These are phyloP conservation scores for Tetheella fluctuosa DNA, from an alignment of 2,888 invertebrate species.

Conservation along the genomic window DNA sequence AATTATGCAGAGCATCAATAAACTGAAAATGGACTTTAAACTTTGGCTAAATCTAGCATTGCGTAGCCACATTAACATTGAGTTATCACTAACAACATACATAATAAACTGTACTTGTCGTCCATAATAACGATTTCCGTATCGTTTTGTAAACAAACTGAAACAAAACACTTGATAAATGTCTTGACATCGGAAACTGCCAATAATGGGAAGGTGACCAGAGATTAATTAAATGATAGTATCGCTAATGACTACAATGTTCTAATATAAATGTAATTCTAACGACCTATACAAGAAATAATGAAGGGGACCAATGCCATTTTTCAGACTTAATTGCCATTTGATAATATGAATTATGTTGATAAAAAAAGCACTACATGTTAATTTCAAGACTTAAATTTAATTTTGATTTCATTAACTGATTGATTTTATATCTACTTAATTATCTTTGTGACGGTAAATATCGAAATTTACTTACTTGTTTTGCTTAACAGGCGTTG, in stretches of 20 bases:
- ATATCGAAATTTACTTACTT: conserved; percentile 65
- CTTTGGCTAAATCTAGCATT: conserved; percentile 1
- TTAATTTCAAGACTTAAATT: background rate
- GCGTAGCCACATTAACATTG: conserved; percentile 9
- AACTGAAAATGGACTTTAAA: conserved; percentile 2
- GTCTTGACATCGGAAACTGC: conserved; percentile 48
- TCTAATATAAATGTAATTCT: conserved; percentile 1
- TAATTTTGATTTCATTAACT: background rate
- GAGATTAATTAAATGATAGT: conserved; percentile 32
- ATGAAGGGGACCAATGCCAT: conserved; percentile 4
- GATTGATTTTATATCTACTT: conserved; percentile 15
- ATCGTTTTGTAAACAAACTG: conserved; percentile 52
- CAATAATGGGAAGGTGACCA: conserved; percentile 53
- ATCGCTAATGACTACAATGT: conserved; percentile 29
- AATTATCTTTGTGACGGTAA: conserved; percentile 15
- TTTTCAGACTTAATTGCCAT: conserved; percentile 7
- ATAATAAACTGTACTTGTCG: conserved; percentile 32
- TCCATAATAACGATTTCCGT: conserved; percentile 63
- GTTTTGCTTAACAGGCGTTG: conserved; percentile 85
- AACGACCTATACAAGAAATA: background rate
- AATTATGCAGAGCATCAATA: background rate
- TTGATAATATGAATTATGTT: background rate
- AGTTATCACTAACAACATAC: conserved; percentile 31
- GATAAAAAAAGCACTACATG: background rate
- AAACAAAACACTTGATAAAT: conserved; percentile 62